Conservation (phyloP, 2,113 vertebrate species). For the Oophaga pumilio region DNA sequence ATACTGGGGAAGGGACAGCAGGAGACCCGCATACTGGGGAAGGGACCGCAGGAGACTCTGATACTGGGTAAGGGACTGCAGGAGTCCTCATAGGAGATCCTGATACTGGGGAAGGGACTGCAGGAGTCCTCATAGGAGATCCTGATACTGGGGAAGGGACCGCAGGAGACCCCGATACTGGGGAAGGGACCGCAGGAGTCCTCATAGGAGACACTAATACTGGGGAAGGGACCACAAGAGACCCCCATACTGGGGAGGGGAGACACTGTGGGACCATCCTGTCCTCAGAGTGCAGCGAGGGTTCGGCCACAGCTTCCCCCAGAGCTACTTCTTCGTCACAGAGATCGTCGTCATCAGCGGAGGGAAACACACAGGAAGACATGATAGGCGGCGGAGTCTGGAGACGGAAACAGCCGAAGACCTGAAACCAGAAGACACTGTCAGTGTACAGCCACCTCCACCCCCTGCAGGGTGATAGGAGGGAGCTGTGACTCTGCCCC, state of each 20-base stretch:
- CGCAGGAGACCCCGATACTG: no score
- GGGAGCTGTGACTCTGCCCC: not conserved
- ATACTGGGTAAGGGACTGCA: no score
- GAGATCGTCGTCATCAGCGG: not conserved
- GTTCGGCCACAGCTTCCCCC: rapidly evolving
- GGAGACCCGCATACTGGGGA: not conserved
- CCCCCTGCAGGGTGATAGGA: not conserved
- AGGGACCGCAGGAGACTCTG: no score
- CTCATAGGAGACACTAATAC: no score
- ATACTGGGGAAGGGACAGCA: not conserved
- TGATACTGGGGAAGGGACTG: not conserved
- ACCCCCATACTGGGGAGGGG: not conserved
- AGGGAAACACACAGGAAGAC: not conserved
- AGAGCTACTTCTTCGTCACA: not conserved
- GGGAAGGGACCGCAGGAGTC: no score
- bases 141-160: no score
- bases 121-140: no score
- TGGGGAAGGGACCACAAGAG: not conserved
- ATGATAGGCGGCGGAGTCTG: slow-evolving; percentile 41
- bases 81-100: not conserved
- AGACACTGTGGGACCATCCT: not conserved
- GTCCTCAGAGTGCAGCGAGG: not conserved
- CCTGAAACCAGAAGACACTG: not conserved
- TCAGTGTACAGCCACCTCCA: not conserved
- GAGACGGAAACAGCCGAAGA: slow-evolving; percentile 13